Percentiles rank a stretch among this genome's conserved stretches.
Conservation (phyloP, 1,140 invertebrate genomes). For the Orussus abietinus region DNA sequence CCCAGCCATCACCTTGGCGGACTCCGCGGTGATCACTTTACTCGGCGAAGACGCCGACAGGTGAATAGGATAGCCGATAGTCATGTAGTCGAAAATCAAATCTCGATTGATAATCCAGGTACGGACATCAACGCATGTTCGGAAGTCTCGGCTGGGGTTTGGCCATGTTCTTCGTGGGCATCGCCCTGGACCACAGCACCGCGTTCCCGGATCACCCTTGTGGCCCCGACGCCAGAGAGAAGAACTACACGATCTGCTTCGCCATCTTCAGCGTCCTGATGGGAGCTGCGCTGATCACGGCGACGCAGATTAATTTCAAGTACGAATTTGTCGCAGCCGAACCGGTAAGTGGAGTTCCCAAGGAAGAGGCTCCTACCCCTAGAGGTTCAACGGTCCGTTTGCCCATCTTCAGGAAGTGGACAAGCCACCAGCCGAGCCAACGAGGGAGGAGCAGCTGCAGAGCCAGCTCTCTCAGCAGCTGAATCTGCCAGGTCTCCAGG, state of each 20-base stretch:
- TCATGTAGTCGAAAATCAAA: background rate
- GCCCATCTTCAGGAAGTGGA: constrained; percentile 37
- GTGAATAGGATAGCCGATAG: constrained; percentile 29
- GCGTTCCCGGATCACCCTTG: constrained; percentile 88
- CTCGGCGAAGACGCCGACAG: constrained; percentile 88
- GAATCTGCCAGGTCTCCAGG: constrained; percentile 71
- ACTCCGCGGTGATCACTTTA: constrained; percentile 87
- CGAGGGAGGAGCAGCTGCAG: constrained; percentile 70
- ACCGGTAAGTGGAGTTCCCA: constrained; percentile 26
- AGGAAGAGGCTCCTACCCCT: constrained; percentile 6
- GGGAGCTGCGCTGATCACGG: constrained; percentile 89
- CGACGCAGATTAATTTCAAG: constrained; percentile 84
- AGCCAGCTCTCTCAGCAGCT: constrained; percentile 76
- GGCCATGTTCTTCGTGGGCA: constrained; percentile 98
- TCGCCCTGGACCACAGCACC: constrained; percentile 95
- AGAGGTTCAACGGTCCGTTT: no score
- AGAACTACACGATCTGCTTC: constrained; percentile 99
- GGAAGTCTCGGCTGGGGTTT: constrained; percentile 97
- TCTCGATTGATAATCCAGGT: constrained; percentile 50
- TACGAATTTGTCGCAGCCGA: constrained; percentile 57
- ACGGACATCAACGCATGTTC: constrained; percentile 97
- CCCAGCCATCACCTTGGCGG: constrained; percentile 95
- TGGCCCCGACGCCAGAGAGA: constrained; percentile 80
- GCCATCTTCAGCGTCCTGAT: constrained; percentile 96
- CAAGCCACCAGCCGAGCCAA: constrained; percentile 50